Evolutionary conservation across 1,140 invertebrate species (phyloP).

Genomic region (Psix sp.): DNA sequence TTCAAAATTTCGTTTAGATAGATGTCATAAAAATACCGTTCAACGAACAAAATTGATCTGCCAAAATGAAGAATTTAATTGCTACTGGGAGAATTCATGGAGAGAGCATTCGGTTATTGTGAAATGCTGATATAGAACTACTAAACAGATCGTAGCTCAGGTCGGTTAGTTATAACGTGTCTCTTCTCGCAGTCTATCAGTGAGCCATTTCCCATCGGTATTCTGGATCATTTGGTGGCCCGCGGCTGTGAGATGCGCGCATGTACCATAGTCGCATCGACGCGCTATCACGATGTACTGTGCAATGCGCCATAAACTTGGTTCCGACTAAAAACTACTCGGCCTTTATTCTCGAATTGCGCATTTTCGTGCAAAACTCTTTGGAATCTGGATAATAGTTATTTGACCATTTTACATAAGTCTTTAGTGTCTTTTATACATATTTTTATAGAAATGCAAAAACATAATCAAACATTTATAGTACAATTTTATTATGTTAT

Average conservation of each 20-base stretch:
- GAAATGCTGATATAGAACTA: conserved; percentile 76
- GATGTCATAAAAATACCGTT: no score
- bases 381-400: conserved; percentile 29
- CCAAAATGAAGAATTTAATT: no score
- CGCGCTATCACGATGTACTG: conserved; percentile 65
- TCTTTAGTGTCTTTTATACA: background rate
- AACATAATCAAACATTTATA: no score
- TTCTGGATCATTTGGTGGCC: conserved; percentile 77
- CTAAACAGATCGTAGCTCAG: conserved; percentile 77
- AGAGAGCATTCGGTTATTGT: conserved; percentile 58
- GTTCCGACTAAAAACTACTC: conserved; percentile 41
- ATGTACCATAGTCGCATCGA: conserved; percentile 62
- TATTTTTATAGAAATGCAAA: no score
- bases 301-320: conserved; percentile 56
- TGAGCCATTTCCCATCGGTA: conserved; percentile 75
- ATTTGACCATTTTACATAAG: conserved; percentile 28
- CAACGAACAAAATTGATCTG: no score
- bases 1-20: no score
- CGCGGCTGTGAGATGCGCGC: conserved; percentile 73
- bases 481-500: no score
- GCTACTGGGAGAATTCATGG: no score
- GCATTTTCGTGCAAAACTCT: conserved; percentile 50
- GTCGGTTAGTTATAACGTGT: conserved; percentile 71
- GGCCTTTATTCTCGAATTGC: conserved; percentile 52
- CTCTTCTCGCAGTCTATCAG: conserved; percentile 53